phyloP scores from a whole-genome alignment of 2,113 vertebrate genomes.

The Rhegmatorhina hoffmannsi region DNA sequence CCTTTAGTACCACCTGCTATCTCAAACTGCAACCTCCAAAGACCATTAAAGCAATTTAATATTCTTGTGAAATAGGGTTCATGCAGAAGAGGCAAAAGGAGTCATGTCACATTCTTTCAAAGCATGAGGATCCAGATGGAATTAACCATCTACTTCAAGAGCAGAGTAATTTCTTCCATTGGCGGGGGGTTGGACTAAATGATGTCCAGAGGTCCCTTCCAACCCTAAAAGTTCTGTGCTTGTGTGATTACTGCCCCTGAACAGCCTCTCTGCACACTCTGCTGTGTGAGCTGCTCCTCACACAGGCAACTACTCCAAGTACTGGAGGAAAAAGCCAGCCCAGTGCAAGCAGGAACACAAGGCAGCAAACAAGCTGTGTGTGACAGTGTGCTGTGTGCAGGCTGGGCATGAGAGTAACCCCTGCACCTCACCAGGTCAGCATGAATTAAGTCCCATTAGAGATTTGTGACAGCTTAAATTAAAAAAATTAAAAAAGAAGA shows the following conservation, averaged over 20 bases:
- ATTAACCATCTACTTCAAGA: background rate
- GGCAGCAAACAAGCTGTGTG: background rate
- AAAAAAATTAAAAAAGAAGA: background rate
- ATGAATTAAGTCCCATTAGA: background rate
- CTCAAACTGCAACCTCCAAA: background rate
- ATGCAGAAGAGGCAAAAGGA: background rate
- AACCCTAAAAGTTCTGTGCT: no score
- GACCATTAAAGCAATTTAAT: background rate
- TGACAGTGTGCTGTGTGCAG: background rate
- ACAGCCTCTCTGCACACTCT: background rate
- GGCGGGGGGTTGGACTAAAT: no score
- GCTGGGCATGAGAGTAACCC: background rate
- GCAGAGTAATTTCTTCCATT: background rate
- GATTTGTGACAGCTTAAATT: background rate
- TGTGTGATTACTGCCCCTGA: background rate
- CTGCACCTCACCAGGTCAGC: background rate
- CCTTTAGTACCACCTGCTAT: background rate
- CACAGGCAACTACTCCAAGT: background rate
- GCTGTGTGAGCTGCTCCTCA: fast-evolving
- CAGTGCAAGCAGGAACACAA: background rate
- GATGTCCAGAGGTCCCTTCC: no score
- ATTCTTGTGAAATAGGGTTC: background rate
- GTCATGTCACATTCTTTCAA: background rate
- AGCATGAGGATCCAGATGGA: background rate
- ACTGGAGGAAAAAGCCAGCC: background rate